Conservation (phyloP, 1,140 invertebrate genomes). For the Anastatus disparis region DNA sequence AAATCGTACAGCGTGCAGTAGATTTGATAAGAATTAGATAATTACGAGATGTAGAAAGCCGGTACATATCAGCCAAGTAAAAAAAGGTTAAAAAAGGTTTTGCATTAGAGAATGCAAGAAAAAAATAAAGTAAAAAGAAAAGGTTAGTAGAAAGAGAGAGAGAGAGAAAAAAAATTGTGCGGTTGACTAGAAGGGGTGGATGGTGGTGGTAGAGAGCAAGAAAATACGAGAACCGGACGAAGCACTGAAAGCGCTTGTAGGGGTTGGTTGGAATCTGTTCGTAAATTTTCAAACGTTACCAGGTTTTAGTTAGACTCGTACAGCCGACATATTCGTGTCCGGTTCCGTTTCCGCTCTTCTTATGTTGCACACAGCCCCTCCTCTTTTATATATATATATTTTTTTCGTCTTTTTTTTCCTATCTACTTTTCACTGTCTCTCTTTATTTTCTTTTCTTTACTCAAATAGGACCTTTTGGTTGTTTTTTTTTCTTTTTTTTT, state of each 20-base stretch:
- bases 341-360: constrained; percentile 29
- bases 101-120: too few relatives aligned
- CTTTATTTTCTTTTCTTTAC: background rate
- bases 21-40: constrained; percentile 33
- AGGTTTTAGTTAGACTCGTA: constrained; percentile 32
- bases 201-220: too few relatives aligned
- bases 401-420: too few relatives aligned
- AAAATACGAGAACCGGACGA: constrained; percentile 46
- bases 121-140: too few relatives aligned
- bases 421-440: constrained; percentile 14
- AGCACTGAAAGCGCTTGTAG: constrained; percentile 34
- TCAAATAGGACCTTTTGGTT: too few relatives aligned
- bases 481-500: background rate
- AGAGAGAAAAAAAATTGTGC: constrained; percentile 23
- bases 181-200: constrained; percentile 35
- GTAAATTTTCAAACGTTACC: constrained; percentile 38
- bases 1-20: background rate
- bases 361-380: too few relatives aligned
- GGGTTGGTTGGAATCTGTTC: constrained; percentile 36
- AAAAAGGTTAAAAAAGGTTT: too few relatives aligned
- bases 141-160: background rate
- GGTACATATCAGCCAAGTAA: background rate
- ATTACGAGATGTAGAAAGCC: constrained; percentile 2
- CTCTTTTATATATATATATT: too few relatives aligned
- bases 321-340: constrained; percentile 43